Base-by-base conservation (phyloP, 2,797 vertebrate genomes). In the Protonibea diacanthus region DNA sequence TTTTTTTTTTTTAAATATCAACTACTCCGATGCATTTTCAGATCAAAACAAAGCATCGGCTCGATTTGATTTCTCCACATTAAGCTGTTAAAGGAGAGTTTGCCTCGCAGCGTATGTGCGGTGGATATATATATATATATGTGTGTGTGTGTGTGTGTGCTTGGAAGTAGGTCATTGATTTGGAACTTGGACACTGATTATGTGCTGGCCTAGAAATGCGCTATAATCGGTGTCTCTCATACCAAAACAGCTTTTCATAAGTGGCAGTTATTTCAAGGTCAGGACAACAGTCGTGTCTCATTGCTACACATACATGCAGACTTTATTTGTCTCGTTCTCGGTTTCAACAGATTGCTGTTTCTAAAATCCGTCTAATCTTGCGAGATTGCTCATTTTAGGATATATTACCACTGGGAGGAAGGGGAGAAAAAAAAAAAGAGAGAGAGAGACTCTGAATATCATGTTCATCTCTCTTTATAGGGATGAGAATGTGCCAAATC, bases 151-250 rank as follows among this genome's bases (percentile, higher is more conserved):
- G 84, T 84, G 83, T 87, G 71, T 70, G 85, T 42, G 84, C 85
- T 74, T 47, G 55, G 86, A 94, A 95, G 92, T 94, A 94, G 94
- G 94, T 95, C 94, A 94, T 93, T 95, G 94, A 94, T 95, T 93
- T 94, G 89, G 90, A 94, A 93, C 93, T 91, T 94, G 88, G 92
- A 93, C 92, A 90, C 84, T 92, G 92, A 95, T 95, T 94, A 91
- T 91, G 91, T 88, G 90, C 87, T 94, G 94, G 88, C 93, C 93
- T 93, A 94, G 93, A 95, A 94, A 92, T 91, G 90, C 86, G 91
- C 91, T 93, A 89, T 93, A 93, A 94, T 92, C 93, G 76, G 91
- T 90, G 90, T 91, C 88, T 92, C 88, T 92, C 89, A 88, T 86
- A 93, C 87, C 90, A 91, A 94, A 94, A 92, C 93, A 91, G 93